Evolutionary conservation across 2,113 vertebrate species (phyloP).

Genomic region (Mobula hypostoma): DNA sequence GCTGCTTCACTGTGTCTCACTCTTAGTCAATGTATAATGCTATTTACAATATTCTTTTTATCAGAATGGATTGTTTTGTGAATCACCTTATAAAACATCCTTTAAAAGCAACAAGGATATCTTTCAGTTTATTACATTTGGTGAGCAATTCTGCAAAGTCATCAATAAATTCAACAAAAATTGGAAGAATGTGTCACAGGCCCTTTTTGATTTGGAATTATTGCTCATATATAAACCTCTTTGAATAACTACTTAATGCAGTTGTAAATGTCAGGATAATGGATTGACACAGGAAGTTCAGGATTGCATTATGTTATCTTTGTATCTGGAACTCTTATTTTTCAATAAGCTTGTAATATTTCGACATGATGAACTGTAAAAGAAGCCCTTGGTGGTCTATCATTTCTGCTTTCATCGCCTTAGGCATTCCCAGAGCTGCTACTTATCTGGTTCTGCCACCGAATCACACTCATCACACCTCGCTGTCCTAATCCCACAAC

Average conservation of each 20-base stretch:
- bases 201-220: background rate
- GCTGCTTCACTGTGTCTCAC: too few species aligned
- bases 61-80: background rate
- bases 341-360: background rate
- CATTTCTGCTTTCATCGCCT: background rate
- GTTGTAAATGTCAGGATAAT: background rate
- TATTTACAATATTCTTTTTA: background rate
- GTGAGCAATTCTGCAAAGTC: background rate
- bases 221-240: background rate
- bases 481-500: background rate
- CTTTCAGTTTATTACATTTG: background rate
- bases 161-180: background rate
- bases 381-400: background rate
- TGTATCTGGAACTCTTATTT: background rate
- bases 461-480: background rate
- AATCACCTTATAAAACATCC: background rate
- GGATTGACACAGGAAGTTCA: background rate
- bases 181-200: background rate
- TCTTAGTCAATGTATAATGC: background rate
- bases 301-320: background rate
- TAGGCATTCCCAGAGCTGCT: too few species aligned
- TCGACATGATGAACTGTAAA: background rate
- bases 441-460: background rate
- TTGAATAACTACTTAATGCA: background rate
- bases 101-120: background rate